phyloP scores from a whole-genome alignment of 2,113 vertebrate species.

The Eretmochelys imbricata region DNA sequence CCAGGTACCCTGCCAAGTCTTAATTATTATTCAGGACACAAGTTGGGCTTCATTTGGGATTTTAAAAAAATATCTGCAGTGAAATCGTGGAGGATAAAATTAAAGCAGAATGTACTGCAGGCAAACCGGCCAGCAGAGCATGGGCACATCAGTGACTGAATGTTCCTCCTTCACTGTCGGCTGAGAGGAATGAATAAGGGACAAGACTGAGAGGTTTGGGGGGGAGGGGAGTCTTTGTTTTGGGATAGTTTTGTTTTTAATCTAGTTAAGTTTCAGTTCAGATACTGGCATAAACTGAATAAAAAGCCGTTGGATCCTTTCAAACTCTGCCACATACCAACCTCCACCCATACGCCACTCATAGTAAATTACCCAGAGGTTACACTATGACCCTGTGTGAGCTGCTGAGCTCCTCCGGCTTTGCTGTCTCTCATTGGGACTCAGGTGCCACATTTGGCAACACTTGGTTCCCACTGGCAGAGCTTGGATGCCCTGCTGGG shows the following conservation, averaged over 20 bases:
- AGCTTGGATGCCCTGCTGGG: background rate
- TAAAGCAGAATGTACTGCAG: conserved; percentile 21
- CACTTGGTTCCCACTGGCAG: background rate
- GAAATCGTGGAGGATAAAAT: conserved; percentile 36
- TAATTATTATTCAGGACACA: conserved; percentile 40
- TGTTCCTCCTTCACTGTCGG: conserved; percentile 7
- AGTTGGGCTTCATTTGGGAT: conserved; percentile 62
- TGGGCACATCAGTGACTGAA: background rate
- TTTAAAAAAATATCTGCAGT: conserved; percentile 46
- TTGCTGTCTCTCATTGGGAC: background rate
- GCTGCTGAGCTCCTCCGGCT: background rate
- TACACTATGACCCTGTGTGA: background rate
- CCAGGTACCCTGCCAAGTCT: conserved; percentile 35
- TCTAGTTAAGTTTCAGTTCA: background rate
- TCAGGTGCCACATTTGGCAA: background rate
- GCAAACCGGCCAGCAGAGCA: conserved; percentile 29
- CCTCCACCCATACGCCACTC: background rate
- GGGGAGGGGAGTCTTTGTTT: background rate
- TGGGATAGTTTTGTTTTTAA: background rate
- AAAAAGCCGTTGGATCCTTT: background rate
- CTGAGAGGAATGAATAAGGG: background rate
- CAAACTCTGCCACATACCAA: background rate
- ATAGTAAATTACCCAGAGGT: background rate
- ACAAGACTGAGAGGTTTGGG: background rate
- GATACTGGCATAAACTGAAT: background rate